Evolutionary conservation across 2,113 vertebrate genomes (phyloP).

Genomic region (Alces alces): DNA sequence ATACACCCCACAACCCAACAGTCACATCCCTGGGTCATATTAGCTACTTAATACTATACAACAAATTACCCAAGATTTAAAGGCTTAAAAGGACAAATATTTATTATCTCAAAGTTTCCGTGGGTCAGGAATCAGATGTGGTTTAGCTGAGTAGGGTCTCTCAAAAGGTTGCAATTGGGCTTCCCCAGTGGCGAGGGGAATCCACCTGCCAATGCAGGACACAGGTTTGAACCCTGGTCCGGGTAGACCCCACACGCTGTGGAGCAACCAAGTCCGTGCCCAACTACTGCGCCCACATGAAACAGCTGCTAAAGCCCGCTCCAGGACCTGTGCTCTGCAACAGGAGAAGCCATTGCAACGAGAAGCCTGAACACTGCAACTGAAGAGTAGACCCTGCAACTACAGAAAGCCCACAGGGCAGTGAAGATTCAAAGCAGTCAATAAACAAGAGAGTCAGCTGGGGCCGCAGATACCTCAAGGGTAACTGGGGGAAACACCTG

Average conservation of each 20-base stretch:
- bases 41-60: background rate
- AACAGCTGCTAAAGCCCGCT: background rate
- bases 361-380: background rate
- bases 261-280: background rate
- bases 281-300: background rate
- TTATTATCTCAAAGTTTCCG: background rate
- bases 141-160: background rate
- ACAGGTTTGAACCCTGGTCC: background rate
- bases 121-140: background rate
- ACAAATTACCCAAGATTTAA: background rate
- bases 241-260: background rate
- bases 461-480: no score
- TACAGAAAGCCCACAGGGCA: background rate
- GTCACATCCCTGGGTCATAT: background rate
- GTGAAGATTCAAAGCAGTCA: background rate
- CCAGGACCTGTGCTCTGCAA: background rate
- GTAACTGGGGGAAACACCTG: background rate
- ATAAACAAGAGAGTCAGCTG: background rate
- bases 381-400: background rate
- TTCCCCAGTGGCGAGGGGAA: background rate
- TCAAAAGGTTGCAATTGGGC: background rate
- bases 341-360: background rate
- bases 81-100: background rate
- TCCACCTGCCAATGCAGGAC: background rate
- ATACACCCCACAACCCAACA: background rate